Evolutionary conservation across 2,797 vertebrate species (phyloP).

Genomic region (Mastacembelus armatus): DNA sequence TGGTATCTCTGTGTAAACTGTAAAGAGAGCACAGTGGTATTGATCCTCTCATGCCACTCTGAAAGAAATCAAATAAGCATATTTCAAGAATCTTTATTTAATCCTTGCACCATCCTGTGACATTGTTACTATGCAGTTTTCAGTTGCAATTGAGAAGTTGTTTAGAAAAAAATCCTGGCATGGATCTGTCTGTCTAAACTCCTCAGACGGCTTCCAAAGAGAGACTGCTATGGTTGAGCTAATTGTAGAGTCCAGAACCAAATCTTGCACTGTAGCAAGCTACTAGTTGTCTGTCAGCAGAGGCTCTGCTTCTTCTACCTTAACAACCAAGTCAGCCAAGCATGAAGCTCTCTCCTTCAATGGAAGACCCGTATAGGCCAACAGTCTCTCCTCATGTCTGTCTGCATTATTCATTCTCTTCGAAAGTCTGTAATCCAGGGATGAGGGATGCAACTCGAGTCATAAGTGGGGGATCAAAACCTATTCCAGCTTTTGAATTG

Average conservation of each 20-base stretch:
- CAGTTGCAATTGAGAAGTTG: slow-evolving; percentile 24
- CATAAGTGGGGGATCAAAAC: slow-evolving; percentile 51
- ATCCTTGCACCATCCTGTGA: slow-evolving; percentile 6
- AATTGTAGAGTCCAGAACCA: slow-evolving; percentile 80
- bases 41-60: background rate
- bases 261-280: slow-evolving; percentile 69
- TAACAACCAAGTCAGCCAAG: slow-evolving; percentile 70
- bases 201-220: slow-evolving; percentile 64
- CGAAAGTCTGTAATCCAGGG: slow-evolving; percentile 61
- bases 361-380: slow-evolving; percentile 52
- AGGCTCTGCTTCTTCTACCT: slow-evolving; percentile 74
- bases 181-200: slow-evolving; percentile 60
- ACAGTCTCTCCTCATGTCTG: slow-evolving; percentile 41
- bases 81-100: background rate
- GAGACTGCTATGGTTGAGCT: slow-evolving; percentile 78
- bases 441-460: slow-evolving; percentile 54
- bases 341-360: slow-evolving; percentile 67
- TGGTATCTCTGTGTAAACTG: background rate
- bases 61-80: background rate
- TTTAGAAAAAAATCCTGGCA: slow-evolving; percentile 37
- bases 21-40: background rate
- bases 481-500: slow-evolving; percentile 59
- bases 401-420: slow-evolving; percentile 49
- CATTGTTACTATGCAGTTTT: slow-evolving; percentile 23
- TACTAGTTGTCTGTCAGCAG: slow-evolving; percentile 76